Evolutionary conservation across 2,888 invertebrate genomes (phyloP).

Genomic region (Ophraella communa): DNA sequence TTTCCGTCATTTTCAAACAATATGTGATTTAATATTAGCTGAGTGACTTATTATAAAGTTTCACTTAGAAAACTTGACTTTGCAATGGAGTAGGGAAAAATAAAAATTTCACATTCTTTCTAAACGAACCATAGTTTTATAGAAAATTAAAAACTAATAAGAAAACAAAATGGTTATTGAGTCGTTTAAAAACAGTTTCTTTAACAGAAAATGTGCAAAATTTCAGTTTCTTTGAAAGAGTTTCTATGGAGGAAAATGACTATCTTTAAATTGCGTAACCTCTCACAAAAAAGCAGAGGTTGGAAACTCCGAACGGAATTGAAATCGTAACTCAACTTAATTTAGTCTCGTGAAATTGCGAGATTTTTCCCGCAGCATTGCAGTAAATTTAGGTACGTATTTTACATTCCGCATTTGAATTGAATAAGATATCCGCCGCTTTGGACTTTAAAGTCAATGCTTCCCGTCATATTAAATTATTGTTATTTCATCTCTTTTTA

Average conservation of each 20-base stretch:
- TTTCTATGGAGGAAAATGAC: not conserved
- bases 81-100: too few relatives aligned
- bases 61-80: too few relatives aligned
- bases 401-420: constrained; percentile 32
- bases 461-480: constrained; percentile 16
- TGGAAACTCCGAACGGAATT: constrained; percentile 45
- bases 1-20: too few relatives aligned
- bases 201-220: too few relatives aligned
- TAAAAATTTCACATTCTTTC: too few relatives aligned
- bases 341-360: constrained; percentile 42
- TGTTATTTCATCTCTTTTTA: constrained; percentile 12
- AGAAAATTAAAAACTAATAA: too few relatives aligned
- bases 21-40: too few relatives aligned
- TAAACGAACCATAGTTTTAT: too few relatives aligned
- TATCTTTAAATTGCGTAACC: not conserved
- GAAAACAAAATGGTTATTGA: too few relatives aligned
- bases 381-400: constrained; percentile 44
- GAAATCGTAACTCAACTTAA: constrained; percentile 50
- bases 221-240: too few relatives aligned
- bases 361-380: constrained; percentile 49
- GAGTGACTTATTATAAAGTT: too few relatives aligned
- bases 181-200: too few relatives aligned
- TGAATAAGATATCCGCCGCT: constrained; percentile 18
- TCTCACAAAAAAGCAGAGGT: not conserved
- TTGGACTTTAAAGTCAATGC: constrained; percentile 14